Percentiles rank a stretch among this genome's conserved stretches.
Conservation (phyloP, 2,113 vertebrate species). For the Oenanthe melanoleuca region DNA sequence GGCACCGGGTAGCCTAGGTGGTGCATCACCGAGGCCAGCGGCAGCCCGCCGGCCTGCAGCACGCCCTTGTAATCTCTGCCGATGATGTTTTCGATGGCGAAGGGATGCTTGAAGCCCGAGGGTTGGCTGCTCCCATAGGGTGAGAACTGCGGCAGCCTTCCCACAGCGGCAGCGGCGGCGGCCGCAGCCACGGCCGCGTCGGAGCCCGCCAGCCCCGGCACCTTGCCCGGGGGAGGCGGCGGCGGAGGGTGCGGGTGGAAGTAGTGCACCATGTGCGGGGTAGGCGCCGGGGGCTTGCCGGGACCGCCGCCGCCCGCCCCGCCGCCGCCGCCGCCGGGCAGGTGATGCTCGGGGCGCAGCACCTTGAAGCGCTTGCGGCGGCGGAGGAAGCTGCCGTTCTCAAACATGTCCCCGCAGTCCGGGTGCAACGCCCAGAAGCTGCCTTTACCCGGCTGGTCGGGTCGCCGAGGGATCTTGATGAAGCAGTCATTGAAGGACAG, state of each 20-base stretch:
- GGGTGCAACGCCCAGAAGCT: constrained; percentile 98
- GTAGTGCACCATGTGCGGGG: constrained; percentile 36
- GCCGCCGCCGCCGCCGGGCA: constrained; percentile 39
- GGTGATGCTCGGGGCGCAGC: constrained; percentile 82
- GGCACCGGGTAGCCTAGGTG: constrained; percentile 92
- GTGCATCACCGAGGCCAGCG: constrained; percentile 94
- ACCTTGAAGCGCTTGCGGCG: constrained; percentile 98
- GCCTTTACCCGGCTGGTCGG: constrained; percentile 96
- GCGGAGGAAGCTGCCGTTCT: constrained; percentile 95
- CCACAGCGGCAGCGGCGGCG: constrained; percentile 73
- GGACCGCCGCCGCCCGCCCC: background rate
- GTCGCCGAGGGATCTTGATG: constrained; percentile 95
- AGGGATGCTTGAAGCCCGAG: constrained; percentile 92
- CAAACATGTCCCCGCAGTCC: constrained; percentile 97
- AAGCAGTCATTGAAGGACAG: constrained; percentile 98
- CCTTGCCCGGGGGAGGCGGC: constrained; percentile 71
- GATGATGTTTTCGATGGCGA: constrained; percentile 76
- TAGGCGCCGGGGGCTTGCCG: constrained; percentile 1
- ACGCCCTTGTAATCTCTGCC: constrained; percentile 94
- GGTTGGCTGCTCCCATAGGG: constrained; percentile 70
- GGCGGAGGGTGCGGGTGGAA: constrained; percentile 60
- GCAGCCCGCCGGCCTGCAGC: constrained; percentile 87
- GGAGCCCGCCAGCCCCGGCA: background rate
- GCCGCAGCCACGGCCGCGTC: constrained; percentile 62
- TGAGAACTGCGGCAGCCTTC: constrained; percentile 87